phyloP scores from a whole-genome alignment of 2,113 vertebrate genomes.

The Genyomyrus donnyi region DNA sequence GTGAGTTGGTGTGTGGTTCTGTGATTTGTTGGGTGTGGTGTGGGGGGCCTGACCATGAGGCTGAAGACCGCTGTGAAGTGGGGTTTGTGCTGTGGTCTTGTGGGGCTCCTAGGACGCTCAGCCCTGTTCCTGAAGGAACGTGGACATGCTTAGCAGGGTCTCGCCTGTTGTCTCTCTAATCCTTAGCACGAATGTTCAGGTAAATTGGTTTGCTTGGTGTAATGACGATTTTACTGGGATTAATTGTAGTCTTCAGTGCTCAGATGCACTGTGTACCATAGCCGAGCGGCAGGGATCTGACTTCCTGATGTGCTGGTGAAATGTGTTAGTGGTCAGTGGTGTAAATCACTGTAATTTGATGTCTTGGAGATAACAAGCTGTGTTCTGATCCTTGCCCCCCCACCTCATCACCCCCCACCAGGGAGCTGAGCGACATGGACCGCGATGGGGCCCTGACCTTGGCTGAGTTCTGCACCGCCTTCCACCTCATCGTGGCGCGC shows the following conservation, averaged over 20 bases:
- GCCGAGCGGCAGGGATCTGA: background rate
- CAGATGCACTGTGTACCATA: background rate
- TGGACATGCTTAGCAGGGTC: background rate
- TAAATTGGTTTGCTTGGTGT: background rate
- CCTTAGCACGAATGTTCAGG: background rate
- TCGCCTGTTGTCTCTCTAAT: background rate
- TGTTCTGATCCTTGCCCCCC: background rate
- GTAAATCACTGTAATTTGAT: background rate
- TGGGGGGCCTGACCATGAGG: background rate
- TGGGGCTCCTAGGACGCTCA: background rate
- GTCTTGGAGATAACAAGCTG: background rate
- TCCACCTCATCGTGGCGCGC: constrained; percentile 88
- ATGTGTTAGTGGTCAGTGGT: background rate
- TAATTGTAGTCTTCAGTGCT: background rate
- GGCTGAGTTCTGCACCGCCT: constrained; percentile 85
- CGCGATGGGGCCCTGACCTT: constrained; percentile 83
- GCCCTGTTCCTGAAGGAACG: background rate
- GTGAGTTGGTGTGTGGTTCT: background rate
- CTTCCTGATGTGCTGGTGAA: background rate
- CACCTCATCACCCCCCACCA: constrained; percentile 29
- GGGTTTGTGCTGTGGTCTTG: background rate
- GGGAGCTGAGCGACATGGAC: constrained; percentile 91
- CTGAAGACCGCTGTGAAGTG: background rate
- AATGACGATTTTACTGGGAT: background rate
- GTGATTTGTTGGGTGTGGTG: background rate